Evolutionary conservation across 2,888 invertebrate species (phyloP).

Genomic region (Cosmia trapezina): DNA sequence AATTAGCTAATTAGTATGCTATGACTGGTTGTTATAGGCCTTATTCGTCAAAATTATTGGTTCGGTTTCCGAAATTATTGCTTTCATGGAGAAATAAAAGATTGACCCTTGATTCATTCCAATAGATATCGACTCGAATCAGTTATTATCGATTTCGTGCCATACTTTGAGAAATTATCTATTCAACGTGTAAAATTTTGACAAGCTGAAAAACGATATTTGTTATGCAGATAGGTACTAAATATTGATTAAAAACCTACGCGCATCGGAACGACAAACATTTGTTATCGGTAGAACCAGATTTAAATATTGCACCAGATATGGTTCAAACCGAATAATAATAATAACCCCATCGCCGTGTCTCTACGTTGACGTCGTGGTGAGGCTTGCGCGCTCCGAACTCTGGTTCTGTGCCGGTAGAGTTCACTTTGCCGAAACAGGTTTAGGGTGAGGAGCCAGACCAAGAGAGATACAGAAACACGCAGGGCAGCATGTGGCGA

Average conservation of each 20-base stretch:
- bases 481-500: no score
- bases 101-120: neutral
- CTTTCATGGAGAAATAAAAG: neutral
- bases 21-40: neutral
- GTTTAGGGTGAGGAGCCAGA: no score
- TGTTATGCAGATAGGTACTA: no score
- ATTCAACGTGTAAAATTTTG: neutral
- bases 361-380: no score
- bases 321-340: conserved; percentile 4
- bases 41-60: neutral
- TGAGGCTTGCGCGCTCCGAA: no score
- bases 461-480: no score
- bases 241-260: neutral
- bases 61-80: no score
- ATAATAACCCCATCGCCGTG: no score
- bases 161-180: neutral
- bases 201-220: neutral
- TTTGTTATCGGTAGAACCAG: neutral
- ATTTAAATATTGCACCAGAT: neutral
- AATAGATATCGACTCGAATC: neutral
- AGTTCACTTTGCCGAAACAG: no score
- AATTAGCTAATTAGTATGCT: conserved; percentile 29
- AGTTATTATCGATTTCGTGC: neutral
- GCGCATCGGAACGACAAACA: neutral
- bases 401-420: no score